These are phyloP conservation scores for Megalopta genalis DNA, from an alignment of 1,140 invertebrate genomes.

Conservation along the genomic window DNA sequence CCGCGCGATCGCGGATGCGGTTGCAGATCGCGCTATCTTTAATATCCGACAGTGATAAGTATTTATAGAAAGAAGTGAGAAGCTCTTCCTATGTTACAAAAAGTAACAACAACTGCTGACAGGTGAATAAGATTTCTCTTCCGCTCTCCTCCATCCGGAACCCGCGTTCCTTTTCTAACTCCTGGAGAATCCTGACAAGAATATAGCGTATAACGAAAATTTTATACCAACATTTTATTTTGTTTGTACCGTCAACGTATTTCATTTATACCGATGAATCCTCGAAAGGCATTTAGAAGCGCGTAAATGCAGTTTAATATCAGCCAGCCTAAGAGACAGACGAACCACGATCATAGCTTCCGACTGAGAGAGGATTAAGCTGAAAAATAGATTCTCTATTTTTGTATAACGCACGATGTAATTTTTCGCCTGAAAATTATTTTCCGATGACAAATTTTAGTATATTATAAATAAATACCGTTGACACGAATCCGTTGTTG, in stretches of 20 bases:
- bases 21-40: slow-evolving; percentile 8
- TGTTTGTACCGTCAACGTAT: not conserved
- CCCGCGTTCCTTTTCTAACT: not conserved
- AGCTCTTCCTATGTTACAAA: slow-evolving; percentile 1
- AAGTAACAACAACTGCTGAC: not conserved
- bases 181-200: not conserved
- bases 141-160: not conserved
- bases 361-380: slow-evolving; percentile 5
- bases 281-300: not conserved
- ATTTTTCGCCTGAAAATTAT: not conserved
- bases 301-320: not conserved
- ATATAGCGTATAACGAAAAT: slow-evolving; percentile 11
- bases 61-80: not conserved
- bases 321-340: not conserved
- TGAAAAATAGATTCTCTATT: not conserved
- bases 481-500: not conserved
- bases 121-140: not conserved
- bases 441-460: slow-evolving; percentile 9
- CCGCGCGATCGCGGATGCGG: not conserved
- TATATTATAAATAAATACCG: slow-evolving; percentile 21
- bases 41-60: slow-evolving; percentile 1
- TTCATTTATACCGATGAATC: slow-evolving; percentile 22
- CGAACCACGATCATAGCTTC: not conserved
- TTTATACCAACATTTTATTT: slow-evolving; percentile 4
- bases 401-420: not conserved